Evolutionary conservation across 1,140 invertebrate genomes (phyloP).

Genomic region (fruit fly (Drosophila melanogaster)): Release_6_plus_ISO1_MT NT_037436.4:14934001-14934500

Average conservation of each 20-base stretch:
- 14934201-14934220: conserved; percentile 45
- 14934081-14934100: conserved; percentile 1
- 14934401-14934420: conserved; percentile 23
- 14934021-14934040: conserved; percentile 21
- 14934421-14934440: conserved; percentile 40
- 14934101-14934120: background rate
- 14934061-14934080: conserved; percentile 24
- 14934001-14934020: conserved; percentile 55
- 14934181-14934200: conserved; percentile 61
- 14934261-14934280: conserved; percentile 30
- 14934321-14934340: conserved; percentile 33
- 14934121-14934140: conserved; percentile 45
- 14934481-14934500: background rate
- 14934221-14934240: conserved; percentile 16
- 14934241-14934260: conserved; percentile 6
- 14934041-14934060: background rate
- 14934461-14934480: background rate
- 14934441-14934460: conserved; percentile 1
- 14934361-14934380: conserved; percentile 3
- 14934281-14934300: conserved; percentile 75
- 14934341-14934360: conserved; percentile 55
- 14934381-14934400: conserved; percentile 4
- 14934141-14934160: conserved; percentile 70
- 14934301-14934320: conserved; percentile 14
- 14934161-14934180: conserved; percentile 54